Base-by-base conservation (phyloP, 37 sponge, comb jelly and placozoan species). In the Ianthella basta region DNA sequence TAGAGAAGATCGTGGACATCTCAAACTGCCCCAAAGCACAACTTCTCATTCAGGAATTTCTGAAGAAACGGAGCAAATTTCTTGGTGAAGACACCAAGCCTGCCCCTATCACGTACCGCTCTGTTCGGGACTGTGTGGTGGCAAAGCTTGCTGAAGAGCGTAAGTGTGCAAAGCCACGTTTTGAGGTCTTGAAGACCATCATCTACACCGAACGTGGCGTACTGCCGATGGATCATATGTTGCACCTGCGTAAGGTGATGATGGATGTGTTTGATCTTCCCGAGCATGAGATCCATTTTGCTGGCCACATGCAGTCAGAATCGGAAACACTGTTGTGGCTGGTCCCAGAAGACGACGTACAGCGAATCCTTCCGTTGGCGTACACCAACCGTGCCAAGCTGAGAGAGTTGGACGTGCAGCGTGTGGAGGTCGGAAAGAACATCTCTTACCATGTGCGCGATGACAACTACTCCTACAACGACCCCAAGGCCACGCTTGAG, bases 371-470 rank as follows among this genome's bases (percentile, higher is more conserved):
- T 25, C 78, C 78, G 5, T 50, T 75, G 10, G 78, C 54, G 1
- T 75, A 75, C 78, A 75, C 50, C 54, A 40, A 75, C 19, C 33
- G 38, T 13, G 1, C 54, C n/a, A 40, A 36, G 37, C 78, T 75
- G 50, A 36, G 54, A 24, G 54, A 75, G 78, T 4, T 41, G 50
- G 37, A 75, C 10, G 40, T 75, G 1, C 53, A 41, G 78, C 3
- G 78, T 1, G n/a, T 75, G n/a, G 78, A 75, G 78, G 37, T 75
- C 4, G 78, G 78, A 23, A 75, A 24, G 78, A 53, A 75, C 53
- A 18, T 75, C n/a, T 75, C 78, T 41, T 75, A 75, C 25, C 53
- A 75, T 41, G 78, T 75, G 23, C 20, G 78, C 37, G 78, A 75
- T 23, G 78, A 75, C 13, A 23, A 40, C n/a, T 53, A 24, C 40